These are phyloP conservation scores for Spodoptera picta DNA, from an alignment of 2,888 invertebrate species.

Conservation along the genomic window DNA sequence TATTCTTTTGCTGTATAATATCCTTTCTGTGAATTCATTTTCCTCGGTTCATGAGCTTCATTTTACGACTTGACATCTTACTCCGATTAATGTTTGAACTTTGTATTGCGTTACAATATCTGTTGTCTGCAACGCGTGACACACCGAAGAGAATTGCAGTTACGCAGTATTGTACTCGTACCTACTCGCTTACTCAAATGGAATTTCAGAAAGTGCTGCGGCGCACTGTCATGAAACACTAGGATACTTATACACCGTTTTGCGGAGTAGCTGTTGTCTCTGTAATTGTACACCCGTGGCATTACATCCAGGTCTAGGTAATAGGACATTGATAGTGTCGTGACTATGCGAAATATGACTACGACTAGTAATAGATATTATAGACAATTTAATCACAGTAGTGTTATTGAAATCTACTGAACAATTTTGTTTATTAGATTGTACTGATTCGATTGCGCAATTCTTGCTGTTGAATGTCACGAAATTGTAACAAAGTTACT, in stretches of 20 bases:
- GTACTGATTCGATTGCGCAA: conserved; percentile 71
- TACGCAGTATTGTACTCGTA: conserved; percentile 57
- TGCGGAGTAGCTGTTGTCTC: conserved; percentile 67
- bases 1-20: conserved; percentile 53
- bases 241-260: conserved; percentile 68
- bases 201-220: conserved; percentile 67
- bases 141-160: conserved; percentile 60
- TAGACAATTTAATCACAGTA: conserved; percentile 62
- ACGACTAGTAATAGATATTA: conserved; percentile 62
- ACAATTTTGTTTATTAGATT: conserved; percentile 66
- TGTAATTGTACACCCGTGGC: conserved; percentile 70
- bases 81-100: conserved; percentile 28
- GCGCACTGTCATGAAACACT: conserved; percentile 60
- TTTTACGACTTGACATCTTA: conserved; percentile 16
- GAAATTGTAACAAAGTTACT: conserved; percentile 71
- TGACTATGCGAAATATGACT: conserved; percentile 74
- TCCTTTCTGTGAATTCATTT: conserved; percentile 27
- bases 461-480: conserved; percentile 68
- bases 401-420: conserved; percentile 67
- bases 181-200: conserved; percentile 51
- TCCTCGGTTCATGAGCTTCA: conserved; percentile 9
- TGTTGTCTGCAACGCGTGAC: conserved; percentile 59
- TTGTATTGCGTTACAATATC: conserved; percentile 59
- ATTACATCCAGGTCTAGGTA: conserved; percentile 69
- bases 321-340: conserved; percentile 72